A percentile compares a stretch with the other conserved stretches of the same genome.
Conservation (phyloP, 1,140 invertebrate genomes). For the Oryctes rhinoceros region DNA sequence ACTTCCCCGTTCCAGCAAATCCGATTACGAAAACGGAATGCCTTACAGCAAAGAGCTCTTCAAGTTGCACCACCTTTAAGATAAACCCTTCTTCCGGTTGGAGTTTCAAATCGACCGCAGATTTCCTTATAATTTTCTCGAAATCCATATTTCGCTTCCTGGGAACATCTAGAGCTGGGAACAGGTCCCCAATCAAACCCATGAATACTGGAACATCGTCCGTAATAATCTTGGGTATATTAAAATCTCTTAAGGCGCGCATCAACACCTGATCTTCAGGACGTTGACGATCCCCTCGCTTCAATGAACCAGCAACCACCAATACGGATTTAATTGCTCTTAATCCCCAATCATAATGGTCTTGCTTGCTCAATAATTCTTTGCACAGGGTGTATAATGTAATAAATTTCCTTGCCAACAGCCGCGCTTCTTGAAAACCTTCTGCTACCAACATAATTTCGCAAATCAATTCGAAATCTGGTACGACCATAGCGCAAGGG, state of each 20-base stretch:
- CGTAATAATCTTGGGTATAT: slow-evolving; percentile 91
- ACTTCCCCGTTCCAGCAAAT: slow-evolving; percentile 92
- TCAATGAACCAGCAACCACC: slow-evolving; percentile 86
- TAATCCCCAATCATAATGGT: slow-evolving; percentile 95
- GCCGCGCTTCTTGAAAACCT: slow-evolving; percentile 87
- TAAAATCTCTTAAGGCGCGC: slow-evolving; percentile 90
- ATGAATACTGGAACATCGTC: slow-evolving; percentile 91
- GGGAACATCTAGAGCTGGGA: slow-evolving; percentile 89
- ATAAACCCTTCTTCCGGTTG: slow-evolving; percentile 93
- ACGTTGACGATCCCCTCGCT: slow-evolving; percentile 71
- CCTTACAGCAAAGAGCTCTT: slow-evolving; percentile 90
- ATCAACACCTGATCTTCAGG: slow-evolving; percentile 83
- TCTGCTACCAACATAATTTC: slow-evolving; percentile 95
- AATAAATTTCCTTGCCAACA: slow-evolving; percentile 90
- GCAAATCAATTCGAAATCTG: slow-evolving; percentile 91
- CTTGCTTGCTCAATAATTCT: slow-evolving; percentile 90
- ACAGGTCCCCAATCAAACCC: slow-evolving; percentile 90
- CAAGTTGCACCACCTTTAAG: slow-evolving; percentile 88
- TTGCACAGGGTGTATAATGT: slow-evolving; percentile 88
- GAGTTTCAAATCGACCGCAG: slow-evolving; percentile 82
- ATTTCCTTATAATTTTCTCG: slow-evolving; percentile 80
- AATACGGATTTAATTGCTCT: slow-evolving; percentile 92
- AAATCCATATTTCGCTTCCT: slow-evolving; percentile 84
- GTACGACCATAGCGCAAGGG: slow-evolving; percentile 95
- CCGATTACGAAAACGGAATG: slow-evolving; percentile 96